These are phyloP conservation scores for Anaspis maculata DNA, from an alignment of 2,888 invertebrate genomes.

Conservation along the genomic window DNA sequence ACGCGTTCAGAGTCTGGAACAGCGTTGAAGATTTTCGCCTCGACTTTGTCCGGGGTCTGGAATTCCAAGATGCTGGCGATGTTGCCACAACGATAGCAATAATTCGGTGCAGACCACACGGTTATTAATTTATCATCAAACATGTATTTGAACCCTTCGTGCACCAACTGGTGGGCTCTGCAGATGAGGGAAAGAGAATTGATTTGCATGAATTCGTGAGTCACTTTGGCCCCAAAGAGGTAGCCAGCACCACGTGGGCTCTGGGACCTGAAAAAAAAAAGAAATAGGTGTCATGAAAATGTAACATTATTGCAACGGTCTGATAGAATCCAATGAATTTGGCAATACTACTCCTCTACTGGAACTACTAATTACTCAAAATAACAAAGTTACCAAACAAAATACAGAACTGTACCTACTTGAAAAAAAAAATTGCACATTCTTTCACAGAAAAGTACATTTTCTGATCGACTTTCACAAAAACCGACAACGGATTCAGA, in stretches of 20 bases:
- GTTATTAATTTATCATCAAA: slow-evolving; percentile 95
- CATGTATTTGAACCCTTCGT: slow-evolving; percentile 98
- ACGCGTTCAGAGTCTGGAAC: slow-evolving; percentile 93
- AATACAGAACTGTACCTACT: no score
- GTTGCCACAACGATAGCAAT: slow-evolving; percentile 98
- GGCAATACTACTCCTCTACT: no score
- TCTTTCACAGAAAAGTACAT: no score
- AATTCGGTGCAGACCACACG: slow-evolving; percentile 99
- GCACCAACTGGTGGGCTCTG: slow-evolving; percentile 96
- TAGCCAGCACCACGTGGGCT: slow-evolving; percentile 97
- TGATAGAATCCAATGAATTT: no score
- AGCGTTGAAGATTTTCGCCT: slow-evolving; percentile 84
- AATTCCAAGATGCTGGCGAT: slow-evolving; percentile 95
- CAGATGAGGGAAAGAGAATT: slow-evolving; percentile 92
- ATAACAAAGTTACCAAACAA: no score
- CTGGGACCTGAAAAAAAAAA: no score
- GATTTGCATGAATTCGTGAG: slow-evolving; percentile 87
- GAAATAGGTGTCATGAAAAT: no score
- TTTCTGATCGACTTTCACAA: no score
- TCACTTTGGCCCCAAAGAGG: slow-evolving; percentile 92
- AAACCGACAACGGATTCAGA: no score
- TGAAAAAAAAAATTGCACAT: no score
- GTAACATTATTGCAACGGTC: no score
- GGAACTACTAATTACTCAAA: no score
- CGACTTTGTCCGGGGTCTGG: slow-evolving; percentile 65